Evolutionary conservation across 1,140 invertebrate genomes (phyloP).

Genomic region (Eupeodes corollae): DNA sequence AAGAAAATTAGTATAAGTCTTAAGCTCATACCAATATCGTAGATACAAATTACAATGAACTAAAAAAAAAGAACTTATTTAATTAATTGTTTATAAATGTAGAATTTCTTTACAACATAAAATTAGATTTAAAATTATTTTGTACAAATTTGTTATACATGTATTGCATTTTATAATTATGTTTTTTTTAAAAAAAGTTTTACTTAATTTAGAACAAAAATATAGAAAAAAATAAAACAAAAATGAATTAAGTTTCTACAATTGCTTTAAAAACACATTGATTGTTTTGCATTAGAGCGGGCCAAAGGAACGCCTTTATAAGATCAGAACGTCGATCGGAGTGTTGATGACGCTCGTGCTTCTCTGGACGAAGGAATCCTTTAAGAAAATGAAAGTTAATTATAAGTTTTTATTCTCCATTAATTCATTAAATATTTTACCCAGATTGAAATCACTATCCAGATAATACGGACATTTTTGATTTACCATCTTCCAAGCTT

Average conservation of each 20-base stretch:
- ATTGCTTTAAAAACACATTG: slow-evolving; percentile 49
- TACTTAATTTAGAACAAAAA: no score
- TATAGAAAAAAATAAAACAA: no score
- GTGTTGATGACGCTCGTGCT: slow-evolving; percentile 45
- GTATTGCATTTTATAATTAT: background rate
- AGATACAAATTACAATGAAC: background rate
- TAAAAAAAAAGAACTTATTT: no score
- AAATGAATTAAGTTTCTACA: slow-evolving; percentile 40
- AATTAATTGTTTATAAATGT: no score
- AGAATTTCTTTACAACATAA: background rate
- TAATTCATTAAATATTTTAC: slow-evolving; percentile 22
- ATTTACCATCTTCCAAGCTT: slow-evolving; percentile 47
- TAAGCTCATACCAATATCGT: slow-evolving; percentile 17
- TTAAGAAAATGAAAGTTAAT: slow-evolving; percentile 1
- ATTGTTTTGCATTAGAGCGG: slow-evolving; percentile 46
- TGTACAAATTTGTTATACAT: no score
- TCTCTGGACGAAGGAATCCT: slow-evolving; percentile 38
- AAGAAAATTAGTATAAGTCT: slow-evolving; percentile 20
- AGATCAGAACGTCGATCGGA: slow-evolving; percentile 47
- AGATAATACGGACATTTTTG: slow-evolving; percentile 46
- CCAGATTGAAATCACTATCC: slow-evolving; percentile 51
- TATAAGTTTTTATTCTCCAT: background rate
- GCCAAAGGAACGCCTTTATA: slow-evolving; percentile 52
- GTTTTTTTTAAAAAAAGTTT: background rate
- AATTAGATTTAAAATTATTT: no score